Percentiles rank a stretch among this genome's conserved stretches.
These are phyloP conservation scores for Drosophila infuscata DNA, from an alignment of 2,888 invertebrate genomes.

Conservation along the genomic window DNA sequence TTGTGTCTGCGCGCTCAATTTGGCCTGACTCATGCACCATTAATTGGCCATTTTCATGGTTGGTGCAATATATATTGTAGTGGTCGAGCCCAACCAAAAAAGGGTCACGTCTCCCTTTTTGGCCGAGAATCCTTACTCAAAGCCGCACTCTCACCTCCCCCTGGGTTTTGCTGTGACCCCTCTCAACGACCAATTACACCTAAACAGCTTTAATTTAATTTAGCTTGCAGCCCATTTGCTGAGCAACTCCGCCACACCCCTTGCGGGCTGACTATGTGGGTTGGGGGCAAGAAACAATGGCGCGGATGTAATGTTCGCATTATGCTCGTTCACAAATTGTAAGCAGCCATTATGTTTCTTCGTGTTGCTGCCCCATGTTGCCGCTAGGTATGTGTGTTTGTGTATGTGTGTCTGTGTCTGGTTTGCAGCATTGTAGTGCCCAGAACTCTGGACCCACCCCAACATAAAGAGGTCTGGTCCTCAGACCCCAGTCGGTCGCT, in stretches of 20 bases:
- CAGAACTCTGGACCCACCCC: constrained; percentile 41
- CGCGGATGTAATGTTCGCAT: constrained; percentile 82
- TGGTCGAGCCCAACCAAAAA: constrained; percentile 36
- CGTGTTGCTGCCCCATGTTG: constrained; percentile 55
- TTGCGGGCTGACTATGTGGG: constrained; percentile 1
- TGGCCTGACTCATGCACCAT: constrained; percentile 76
- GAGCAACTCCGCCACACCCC: constrained; percentile 11
- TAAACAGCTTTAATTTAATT: constrained; percentile 81
- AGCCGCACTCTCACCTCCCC: constrained; percentile 10
- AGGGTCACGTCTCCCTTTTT: constrained; percentile 68
- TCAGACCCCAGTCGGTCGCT: constrained; percentile 25
- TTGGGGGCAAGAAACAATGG: constrained; percentile 71
- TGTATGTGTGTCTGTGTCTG: constrained; percentile 21
- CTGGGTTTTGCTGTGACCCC: constrained; percentile 48
- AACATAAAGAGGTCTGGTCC: constrained; percentile 30
- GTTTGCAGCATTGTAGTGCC: constrained; percentile 61
- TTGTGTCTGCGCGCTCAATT: constrained; percentile 68
- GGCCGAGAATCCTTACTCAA: constrained; percentile 38
- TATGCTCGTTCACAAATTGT: constrained; percentile 82
- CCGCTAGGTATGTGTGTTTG: constrained; percentile 13
- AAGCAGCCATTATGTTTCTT: constrained; percentile 82
- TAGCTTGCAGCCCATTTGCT: constrained; percentile 51
- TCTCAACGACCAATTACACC: constrained; percentile 80
- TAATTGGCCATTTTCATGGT: constrained; percentile 77
- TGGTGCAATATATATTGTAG: constrained; percentile 58